These are phyloP conservation scores for Cheilosia soror DNA, from an alignment of 2,888 invertebrate species.

Conservation along the genomic window DNA sequence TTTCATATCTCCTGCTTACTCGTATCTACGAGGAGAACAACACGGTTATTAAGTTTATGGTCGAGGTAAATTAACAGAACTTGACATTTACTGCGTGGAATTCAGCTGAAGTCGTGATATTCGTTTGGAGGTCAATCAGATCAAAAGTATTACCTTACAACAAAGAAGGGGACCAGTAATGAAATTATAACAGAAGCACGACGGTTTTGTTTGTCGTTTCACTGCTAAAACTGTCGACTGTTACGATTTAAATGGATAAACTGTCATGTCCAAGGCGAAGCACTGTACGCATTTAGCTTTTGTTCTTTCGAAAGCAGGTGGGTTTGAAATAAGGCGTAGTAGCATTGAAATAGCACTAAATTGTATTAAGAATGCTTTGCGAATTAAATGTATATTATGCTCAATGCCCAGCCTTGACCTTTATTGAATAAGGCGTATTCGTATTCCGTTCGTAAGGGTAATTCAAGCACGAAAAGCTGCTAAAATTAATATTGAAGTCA, in stretches of 20 bases:
- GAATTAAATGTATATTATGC: too few species aligned
- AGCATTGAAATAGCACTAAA: too few species aligned
- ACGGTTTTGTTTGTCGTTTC: background rate
- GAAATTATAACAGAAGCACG: background rate
- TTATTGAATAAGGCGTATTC: too few species aligned
- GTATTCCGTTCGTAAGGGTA: too few species aligned
- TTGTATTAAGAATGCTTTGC: too few species aligned
- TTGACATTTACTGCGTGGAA: background rate
- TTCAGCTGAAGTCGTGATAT: background rate
- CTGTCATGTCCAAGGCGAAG: background rate
- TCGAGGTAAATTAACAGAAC: background rate
- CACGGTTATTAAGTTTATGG: constrained; percentile 1
- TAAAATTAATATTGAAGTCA: too few species aligned
- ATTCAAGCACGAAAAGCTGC: too few species aligned
- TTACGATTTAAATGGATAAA: background rate
- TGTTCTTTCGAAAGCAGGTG: too few species aligned
- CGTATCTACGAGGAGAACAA: background rate
- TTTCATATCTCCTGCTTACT: background rate
- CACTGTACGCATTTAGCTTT: too few species aligned
- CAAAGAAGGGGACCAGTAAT: background rate
- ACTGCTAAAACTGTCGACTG: background rate
- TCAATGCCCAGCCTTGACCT: too few species aligned
- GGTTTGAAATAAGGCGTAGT: too few species aligned
- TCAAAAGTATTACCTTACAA: background rate
- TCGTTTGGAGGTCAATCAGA: background rate